Base-by-base conservation (phyloP, 2,797 vertebrate genomes). In the Halcyon badia region DNA sequence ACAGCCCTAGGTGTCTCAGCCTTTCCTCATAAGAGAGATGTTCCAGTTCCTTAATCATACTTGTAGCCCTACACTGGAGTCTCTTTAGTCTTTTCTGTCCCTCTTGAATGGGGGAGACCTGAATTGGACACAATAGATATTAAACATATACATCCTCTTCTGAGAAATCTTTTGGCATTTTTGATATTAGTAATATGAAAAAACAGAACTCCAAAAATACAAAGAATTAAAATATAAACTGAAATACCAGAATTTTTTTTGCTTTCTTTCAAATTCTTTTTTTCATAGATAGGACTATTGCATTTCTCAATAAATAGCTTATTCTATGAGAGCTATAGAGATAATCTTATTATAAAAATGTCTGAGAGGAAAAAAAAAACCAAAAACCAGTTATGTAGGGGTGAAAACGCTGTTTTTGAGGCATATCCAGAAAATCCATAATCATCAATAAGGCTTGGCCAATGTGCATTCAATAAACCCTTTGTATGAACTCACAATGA, bases 341-440 rank as follows among this genome's bases (percentile, higher is more conserved):
- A 66, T 66, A 88, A 91, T 90, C 19, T 64, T 82, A 88, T 87
- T 62, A 78, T 58, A 75, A 92, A 96, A 91, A 80, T 60, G n/a
- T 15, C 41, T 3, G 10, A 37, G 54, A 82, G 42, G 2, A 66
- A 93, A 83, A 87, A 89, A 39, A 93, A 85, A 90, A n/a, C n/a
- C n/a, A 88, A 86, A 90, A 88, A 44, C 15, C 56, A 90, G 64
- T 94, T 91, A 94, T 30, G 15, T 30, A 49, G 41, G 18, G 56
- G 66, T 83, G 71, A 95, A 91, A 88, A 95, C 90, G 70, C 33
- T 94, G 48, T 0, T 94, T 97, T 93, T 96, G 96, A 94, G 83
- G 83, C 85, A 90, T 88, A 89, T 90, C 83, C 87, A 90, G 91
- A 84, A 95, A 96, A 96, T 94, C 93, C 73, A 94, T 96, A 95